A percentile compares a stretch with the other conserved stretches of the same genome.
Evolutionary conservation across 2,113 vertebrate genomes (phyloP).

Genomic region (Dascyllus trimaculatus): DNA sequence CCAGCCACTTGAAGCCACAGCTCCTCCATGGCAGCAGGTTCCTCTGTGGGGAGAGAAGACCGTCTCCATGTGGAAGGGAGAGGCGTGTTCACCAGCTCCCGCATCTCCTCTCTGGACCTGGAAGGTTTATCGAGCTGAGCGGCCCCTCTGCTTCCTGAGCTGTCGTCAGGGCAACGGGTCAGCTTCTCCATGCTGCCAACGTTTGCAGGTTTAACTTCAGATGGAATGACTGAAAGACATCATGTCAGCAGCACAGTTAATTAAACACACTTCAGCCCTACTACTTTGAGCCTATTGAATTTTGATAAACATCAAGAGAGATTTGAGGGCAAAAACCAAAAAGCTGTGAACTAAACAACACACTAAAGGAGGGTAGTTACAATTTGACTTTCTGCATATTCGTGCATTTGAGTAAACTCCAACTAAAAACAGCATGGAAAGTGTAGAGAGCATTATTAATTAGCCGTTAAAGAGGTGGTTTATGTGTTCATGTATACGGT

Average conservation of each 20-base stretch:
- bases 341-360: too few species aligned
- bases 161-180: constrained; percentile 46
- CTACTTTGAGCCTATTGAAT: too few species aligned
- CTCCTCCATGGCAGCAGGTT: constrained; percentile 85
- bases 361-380: too few species aligned
- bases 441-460: too few species aligned
- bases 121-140: constrained; percentile 73
- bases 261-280: too few species aligned
- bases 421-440: too few species aligned
- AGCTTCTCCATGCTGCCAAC: constrained; percentile 58
- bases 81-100: constrained; percentile 90
- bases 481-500: too few species aligned
- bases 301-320: too few species aligned
- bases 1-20: constrained; percentile 69
- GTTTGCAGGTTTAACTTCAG: constrained; percentile 54
- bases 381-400: too few species aligned
- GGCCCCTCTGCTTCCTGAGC: constrained; percentile 29
- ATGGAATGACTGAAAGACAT: constrained; percentile 42
- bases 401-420: too few species aligned
- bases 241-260: constrained; percentile 1
- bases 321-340: too few species aligned
- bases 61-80: constrained; percentile 93
- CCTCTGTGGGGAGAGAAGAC: constrained; percentile 90
- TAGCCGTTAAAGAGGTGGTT: too few species aligned
- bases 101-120: constrained; percentile 84